These are phyloP conservation scores for Trichogramma evanescens DNA, from an alignment of 2,888 invertebrate species.

Conservation along the genomic window DNA sequence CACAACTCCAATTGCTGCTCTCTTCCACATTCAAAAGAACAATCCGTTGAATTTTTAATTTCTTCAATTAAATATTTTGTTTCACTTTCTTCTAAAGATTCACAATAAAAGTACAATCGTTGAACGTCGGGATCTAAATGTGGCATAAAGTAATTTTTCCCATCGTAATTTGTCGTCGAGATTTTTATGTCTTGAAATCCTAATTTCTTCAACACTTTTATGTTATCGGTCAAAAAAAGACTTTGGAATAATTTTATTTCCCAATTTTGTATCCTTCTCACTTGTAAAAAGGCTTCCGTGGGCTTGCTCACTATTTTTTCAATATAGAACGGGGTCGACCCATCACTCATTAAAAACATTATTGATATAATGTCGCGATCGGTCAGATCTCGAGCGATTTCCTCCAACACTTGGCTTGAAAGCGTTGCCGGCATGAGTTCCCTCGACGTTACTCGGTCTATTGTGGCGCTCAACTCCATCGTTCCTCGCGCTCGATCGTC, in stretches of 20 bases:
- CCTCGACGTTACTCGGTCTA: no score
- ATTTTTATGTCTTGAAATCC: neutral
- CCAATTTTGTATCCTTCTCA: neutral
- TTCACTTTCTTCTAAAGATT: neutral
- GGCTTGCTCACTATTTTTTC: neutral
- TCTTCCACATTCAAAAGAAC: no score
- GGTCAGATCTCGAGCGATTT: slow-evolving; percentile 10
- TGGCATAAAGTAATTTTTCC: no score
- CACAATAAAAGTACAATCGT: slow-evolving; percentile 19
- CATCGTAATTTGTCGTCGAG: no score
- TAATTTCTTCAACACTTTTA: slow-evolving; percentile 8
- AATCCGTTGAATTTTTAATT: no score
- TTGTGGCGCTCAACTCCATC: no score
- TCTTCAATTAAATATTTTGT: neutral
- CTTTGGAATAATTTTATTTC: slow-evolving; percentile 12
- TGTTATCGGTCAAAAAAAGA: slow-evolving; percentile 5
- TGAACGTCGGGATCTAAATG: slow-evolving; percentile 14
- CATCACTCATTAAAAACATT: slow-evolving; percentile 15
- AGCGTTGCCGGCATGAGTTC: no score
- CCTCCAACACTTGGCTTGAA: neutral
- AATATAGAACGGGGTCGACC: neutral
- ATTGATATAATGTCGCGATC: slow-evolving; percentile 11
- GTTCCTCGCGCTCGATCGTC: no score
- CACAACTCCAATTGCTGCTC: neutral
- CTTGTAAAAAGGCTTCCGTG: neutral